These are phyloP conservation scores for Vidua macroura DNA, from an alignment of 2,113 vertebrate species.

Conservation along the genomic window DNA sequence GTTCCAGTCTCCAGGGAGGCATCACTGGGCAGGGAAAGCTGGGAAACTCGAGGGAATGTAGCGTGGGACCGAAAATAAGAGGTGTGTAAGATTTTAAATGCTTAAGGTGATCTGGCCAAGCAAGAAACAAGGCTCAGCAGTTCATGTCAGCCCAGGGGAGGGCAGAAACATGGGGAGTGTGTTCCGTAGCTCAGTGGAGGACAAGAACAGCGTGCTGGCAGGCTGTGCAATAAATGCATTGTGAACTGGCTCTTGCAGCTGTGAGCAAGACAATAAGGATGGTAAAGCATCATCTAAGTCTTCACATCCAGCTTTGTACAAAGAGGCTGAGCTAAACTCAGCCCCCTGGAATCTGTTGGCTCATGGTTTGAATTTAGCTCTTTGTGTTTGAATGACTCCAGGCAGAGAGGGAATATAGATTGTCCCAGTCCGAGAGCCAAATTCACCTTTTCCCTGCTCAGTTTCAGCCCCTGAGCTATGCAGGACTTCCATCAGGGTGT, in stretches of 20 bases:
- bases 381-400: not conserved
- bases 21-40: constrained; percentile 33
- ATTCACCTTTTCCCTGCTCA: not conserved
- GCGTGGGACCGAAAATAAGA: constrained; percentile 12
- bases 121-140: constrained; percentile 24
- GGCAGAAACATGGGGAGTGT: fast-evolving
- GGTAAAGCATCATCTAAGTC: constrained; percentile 38
- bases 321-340: constrained; percentile 16
- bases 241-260: constrained; percentile 43
- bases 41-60: constrained; percentile 20
- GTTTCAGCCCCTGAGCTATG: not conserved
- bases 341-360: not conserved
- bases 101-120: constrained; percentile 37
- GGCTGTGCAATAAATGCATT: constrained; percentile 40
- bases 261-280: constrained; percentile 39
- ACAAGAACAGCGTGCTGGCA: constrained; percentile 6
- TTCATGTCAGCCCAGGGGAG: not conserved
- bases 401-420: not conserved
- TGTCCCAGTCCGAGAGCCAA: not conserved
- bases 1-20: constrained; percentile 37
- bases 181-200: constrained; percentile 2
- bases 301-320: constrained; percentile 1
- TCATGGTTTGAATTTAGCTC: constrained; percentile 27
- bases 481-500: not conserved
- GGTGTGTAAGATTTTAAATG: not conserved